Conservation (phyloP, 1,140 invertebrate genomes). For the Anastrepha obliqua region DNA sequence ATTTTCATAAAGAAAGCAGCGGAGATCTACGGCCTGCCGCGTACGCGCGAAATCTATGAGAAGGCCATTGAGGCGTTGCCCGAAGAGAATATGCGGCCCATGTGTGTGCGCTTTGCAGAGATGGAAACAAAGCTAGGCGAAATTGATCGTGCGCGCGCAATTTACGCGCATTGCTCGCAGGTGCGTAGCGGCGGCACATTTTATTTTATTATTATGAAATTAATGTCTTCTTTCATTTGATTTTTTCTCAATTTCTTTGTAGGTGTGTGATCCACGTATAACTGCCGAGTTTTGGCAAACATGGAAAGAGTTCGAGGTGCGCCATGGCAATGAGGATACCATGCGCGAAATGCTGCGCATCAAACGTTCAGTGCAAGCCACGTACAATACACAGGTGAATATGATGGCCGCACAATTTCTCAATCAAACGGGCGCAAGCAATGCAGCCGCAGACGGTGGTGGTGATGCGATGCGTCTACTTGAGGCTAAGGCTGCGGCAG, state of each 20-base stretch:
- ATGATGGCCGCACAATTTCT: constrained; percentile 99
- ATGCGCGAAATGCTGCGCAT: constrained; percentile 99
- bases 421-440: constrained; percentile 81
- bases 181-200: constrained; percentile 50
- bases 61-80: constrained; percentile 96
- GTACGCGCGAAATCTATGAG: constrained; percentile 97
- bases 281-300: constrained; percentile 97
- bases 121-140: constrained; percentile 98
- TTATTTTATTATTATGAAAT: background rate
- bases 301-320: constrained; percentile 99
- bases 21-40: constrained; percentile 97
- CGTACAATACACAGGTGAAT: constrained; percentile 96
- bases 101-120: constrained; percentile 97
- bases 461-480: constrained; percentile 91
- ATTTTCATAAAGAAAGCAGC: constrained; percentile 99
- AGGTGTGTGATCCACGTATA: constrained; percentile 97
- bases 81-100: constrained; percentile 94
- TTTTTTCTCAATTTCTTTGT: background rate
- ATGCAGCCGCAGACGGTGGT: constrained; percentile 81
- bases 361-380: constrained; percentile 97
- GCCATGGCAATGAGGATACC: constrained; percentile 99
- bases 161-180: constrained; percentile 98
- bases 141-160: constrained; percentile 96
- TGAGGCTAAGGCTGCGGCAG: constrained; percentile 85
- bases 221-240: no score